phyloP scores from a whole-genome alignment of 2,888 invertebrate species.

The Nomada fucata region DNA sequence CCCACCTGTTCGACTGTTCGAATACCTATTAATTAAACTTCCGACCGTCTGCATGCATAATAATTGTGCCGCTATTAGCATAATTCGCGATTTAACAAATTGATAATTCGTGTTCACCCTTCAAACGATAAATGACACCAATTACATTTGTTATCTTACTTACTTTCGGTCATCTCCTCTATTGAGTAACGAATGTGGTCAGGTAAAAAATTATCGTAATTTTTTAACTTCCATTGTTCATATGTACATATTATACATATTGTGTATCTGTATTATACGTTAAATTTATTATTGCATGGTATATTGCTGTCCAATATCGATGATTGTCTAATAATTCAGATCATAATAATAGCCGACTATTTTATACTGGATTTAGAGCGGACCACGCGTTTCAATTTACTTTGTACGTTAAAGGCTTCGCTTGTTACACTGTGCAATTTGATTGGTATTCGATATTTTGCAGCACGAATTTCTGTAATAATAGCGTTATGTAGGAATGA shows the following conservation, averaged over 20 bases:
- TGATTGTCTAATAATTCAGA: not conserved
- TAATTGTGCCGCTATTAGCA: constrained; percentile 33
- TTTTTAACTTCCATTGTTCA: no score
- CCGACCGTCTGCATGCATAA: constrained; percentile 38
- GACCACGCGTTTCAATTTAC: not conserved
- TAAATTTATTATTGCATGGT: not conserved
- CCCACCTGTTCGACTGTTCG: constrained; percentile 35
- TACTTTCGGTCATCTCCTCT: no score
- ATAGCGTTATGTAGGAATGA: no score
- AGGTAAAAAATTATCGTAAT: not conserved
- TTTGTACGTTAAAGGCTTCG: no score
- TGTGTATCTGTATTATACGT: no score
- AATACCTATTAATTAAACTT: constrained; percentile 52
- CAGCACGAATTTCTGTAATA: no score
- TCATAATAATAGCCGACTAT: not conserved
- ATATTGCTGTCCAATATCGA: not conserved
- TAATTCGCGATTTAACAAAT: constrained; percentile 38
- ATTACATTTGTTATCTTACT: no score
- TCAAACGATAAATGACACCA: not conserved
- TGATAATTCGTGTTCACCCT: constrained; percentile 29
- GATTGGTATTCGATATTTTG: no score
- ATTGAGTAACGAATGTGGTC: no score
- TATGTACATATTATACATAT: no score
- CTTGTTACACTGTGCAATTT: no score
- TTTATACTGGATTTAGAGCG: not conserved